These are phyloP conservation scores for Phaethornis superciliosus DNA, from an alignment of 2,113 vertebrate species.

Conservation along the genomic window DNA sequence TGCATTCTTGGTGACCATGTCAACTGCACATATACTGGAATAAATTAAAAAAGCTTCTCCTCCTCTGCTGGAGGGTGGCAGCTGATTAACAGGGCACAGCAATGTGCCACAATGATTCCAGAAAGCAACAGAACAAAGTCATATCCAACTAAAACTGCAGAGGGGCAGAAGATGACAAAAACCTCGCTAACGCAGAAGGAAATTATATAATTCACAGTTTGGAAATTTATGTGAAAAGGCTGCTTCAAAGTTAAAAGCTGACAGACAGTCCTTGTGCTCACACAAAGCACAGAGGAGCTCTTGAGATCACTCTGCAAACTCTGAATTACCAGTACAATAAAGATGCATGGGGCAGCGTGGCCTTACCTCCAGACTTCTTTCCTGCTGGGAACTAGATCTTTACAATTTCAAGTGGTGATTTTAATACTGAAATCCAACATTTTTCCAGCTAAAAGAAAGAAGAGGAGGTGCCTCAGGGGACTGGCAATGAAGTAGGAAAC, in stretches of 20 bases:
- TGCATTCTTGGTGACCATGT: not conserved
- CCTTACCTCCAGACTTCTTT: not conserved
- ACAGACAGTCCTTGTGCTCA: not conserved
- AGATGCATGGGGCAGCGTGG: not conserved
- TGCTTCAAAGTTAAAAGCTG: not conserved
- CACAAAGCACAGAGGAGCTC: not conserved
- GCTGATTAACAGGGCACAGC: not conserved
- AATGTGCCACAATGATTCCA: not conserved
- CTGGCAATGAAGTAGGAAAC: not conserved
- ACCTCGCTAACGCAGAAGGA: not conserved
- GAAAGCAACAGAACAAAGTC: not conserved
- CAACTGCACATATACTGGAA: not conserved
- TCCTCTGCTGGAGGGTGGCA: not conserved
- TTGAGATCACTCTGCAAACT: not conserved
- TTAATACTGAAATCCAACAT: constrained; percentile 10
- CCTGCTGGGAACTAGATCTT: constrained; percentile 5
- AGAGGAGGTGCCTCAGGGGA: not conserved
- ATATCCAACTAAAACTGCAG: not conserved
- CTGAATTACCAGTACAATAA: not conserved
- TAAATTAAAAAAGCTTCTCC: not conserved
- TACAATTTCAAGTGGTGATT: not conserved
- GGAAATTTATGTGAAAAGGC: not conserved
- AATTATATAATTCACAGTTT: not conserved
- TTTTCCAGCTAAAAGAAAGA: constrained; percentile 17
- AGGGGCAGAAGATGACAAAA: not conserved